These are phyloP conservation scores for Caenorhabditis macrosperma DNA, from an alignment of 2,888 invertebrate genomes.

Conservation along the genomic window DNA sequence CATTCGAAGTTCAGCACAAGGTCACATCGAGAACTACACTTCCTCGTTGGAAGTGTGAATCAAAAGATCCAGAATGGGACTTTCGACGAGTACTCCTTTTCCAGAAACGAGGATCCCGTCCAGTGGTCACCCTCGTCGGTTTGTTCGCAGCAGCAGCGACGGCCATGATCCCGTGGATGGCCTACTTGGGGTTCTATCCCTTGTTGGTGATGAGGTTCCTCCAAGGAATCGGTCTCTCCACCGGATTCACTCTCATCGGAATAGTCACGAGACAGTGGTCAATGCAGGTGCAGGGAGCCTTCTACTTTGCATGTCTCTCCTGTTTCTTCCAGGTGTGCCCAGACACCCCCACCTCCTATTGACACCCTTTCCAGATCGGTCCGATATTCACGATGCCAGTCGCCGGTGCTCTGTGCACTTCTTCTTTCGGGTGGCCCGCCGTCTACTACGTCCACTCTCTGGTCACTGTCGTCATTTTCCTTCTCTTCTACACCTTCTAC, in stretches of 20 bases:
- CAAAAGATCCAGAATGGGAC: too few species aligned
- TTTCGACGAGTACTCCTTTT: too few species aligned
- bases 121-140: slow-evolving; percentile 44
- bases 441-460: slow-evolving; percentile 69
- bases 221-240: slow-evolving; percentile 61
- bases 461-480: slow-evolving; percentile 62
- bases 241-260: slow-evolving; percentile 64
- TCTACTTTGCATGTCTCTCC: slow-evolving; percentile 64
- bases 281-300: slow-evolving; percentile 64
- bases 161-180: slow-evolving; percentile 63
- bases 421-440: slow-evolving; percentile 67
- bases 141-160: slow-evolving; percentile 62
- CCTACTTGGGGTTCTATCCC: slow-evolving; percentile 60
- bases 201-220: slow-evolving; percentile 63
- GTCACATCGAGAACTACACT: not conserved
- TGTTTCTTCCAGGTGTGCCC: slow-evolving; percentile 62
- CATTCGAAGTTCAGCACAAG: not conserved
- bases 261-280: slow-evolving; percentile 66
- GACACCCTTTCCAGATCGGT: slow-evolving; percentile 50
- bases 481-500: slow-evolving; percentile 65
- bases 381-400: slow-evolving; percentile 71
- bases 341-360: not conserved
- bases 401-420: slow-evolving; percentile 66
- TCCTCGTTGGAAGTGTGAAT: too few species aligned
- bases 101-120: slow-evolving; percentile 62